A percentile compares a stretch with the other conserved stretches of the same genome.
These are phyloP conservation scores for Spodoptera littoralis DNA, from an alignment of 2,888 invertebrate genomes.

Conservation along the genomic window DNA sequence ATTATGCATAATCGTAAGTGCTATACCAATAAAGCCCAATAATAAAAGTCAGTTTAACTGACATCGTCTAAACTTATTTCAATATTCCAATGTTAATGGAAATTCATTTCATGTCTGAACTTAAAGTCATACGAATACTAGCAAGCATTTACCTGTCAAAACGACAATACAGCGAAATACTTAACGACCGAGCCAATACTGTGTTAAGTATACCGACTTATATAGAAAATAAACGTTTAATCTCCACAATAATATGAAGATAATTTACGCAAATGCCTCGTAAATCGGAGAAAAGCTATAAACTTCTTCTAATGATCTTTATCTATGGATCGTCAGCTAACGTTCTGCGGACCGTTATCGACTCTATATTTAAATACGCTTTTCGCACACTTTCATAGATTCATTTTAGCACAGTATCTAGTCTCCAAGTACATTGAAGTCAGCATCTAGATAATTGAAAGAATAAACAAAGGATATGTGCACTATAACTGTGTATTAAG, in stretches of 20 bases:
- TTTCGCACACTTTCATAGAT: constrained; percentile 52
- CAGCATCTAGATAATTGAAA: constrained; percentile 26
- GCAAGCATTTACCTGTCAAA: constrained; percentile 17
- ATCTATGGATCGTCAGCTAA: constrained; percentile 42
- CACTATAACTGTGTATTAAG: constrained; percentile 54
- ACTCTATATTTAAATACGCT: constrained; percentile 52
- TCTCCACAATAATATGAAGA: constrained; percentile 25
- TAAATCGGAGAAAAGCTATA: constrained; percentile 46
- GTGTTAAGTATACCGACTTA: constrained; percentile 22
- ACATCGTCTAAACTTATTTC: too few relatives aligned
- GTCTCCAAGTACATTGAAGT: constrained; percentile 1
- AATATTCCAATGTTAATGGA: too few relatives aligned
- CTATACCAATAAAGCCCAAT: too few relatives aligned
- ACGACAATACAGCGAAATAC: constrained; percentile 32
- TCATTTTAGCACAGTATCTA: constrained; percentile 35
- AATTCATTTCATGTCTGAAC: too few relatives aligned
- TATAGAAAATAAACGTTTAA: constrained; percentile 21
- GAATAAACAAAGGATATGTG: constrained; percentile 34
- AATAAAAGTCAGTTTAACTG: too few relatives aligned
- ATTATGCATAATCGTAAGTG: too few relatives aligned
- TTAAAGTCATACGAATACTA: background rate
- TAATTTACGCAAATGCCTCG: constrained; percentile 35
- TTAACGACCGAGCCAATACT: constrained; percentile 42
- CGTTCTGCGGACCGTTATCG: constrained; percentile 42
- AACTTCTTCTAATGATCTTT: constrained; percentile 51